A percentile compares a stretch with the other conserved stretches of the same genome.
These are phyloP conservation scores for Dromaius novaehollandiae DNA, from an alignment of 2,113 vertebrate species.

Conservation along the genomic window DNA sequence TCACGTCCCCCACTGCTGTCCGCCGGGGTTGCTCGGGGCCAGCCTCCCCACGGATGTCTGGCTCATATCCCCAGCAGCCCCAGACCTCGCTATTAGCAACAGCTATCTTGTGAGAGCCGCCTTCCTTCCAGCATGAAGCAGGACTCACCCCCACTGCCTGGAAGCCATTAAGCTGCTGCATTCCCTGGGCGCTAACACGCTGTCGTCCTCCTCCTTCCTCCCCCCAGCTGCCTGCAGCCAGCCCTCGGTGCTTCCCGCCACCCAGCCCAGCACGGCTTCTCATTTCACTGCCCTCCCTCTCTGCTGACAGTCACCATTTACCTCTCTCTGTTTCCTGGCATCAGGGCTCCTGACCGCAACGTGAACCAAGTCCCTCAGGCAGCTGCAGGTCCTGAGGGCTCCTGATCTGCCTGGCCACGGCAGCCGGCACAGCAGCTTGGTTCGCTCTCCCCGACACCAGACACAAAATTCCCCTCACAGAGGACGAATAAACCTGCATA, in stretches of 20 bases:
- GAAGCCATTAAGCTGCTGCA: neutral
- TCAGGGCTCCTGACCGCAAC: neutral
- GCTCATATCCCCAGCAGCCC: neutral
- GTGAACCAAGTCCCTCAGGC: neutral
- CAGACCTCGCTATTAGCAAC: neutral
- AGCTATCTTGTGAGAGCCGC: neutral
- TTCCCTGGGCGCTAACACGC: neutral
- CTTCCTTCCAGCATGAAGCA: neutral
- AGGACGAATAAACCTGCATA: neutral
- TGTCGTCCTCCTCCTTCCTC: neutral
- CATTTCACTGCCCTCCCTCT: neutral
- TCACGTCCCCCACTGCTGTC: neutral
- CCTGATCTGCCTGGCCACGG: neutral
- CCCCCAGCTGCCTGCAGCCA: neutral
- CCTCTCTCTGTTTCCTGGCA: neutral
- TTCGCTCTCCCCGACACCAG: neutral
- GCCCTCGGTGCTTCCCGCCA: neutral
- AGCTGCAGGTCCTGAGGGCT: neutral
- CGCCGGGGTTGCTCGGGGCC: neutral
- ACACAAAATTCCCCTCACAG: neutral
- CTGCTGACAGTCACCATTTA: neutral
- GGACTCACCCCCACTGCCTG: neutral
- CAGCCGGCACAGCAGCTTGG: neutral
- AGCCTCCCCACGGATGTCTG: neutral
- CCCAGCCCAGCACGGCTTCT: neutral